Evolutionary conservation across 1,140 invertebrate genomes (phyloP).

Genomic region (Eufriesea mexicana): DNA sequence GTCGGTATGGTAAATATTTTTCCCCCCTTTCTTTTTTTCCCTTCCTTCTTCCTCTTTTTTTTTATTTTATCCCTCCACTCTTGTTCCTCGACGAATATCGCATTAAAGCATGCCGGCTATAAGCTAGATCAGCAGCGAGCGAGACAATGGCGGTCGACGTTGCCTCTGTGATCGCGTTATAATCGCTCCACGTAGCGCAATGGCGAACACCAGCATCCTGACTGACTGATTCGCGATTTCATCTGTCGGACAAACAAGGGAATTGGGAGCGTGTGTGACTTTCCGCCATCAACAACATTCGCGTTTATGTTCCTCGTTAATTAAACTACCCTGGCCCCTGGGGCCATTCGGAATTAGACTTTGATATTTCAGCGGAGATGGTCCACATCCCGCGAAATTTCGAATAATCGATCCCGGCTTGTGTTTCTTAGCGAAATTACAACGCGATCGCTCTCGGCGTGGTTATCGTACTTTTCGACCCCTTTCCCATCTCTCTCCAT

Average conservation of each 20-base stretch:
- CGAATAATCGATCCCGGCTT: not conserved
- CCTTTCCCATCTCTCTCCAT: not conserved
- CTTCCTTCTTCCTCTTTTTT: too few species aligned
- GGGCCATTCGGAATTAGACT: not conserved
- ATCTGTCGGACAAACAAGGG: not conserved
- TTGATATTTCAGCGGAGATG: not conserved
- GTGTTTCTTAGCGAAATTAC: not conserved
- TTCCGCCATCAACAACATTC: not conserved
- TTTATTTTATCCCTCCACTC: not conserved
- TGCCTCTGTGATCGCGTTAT: not conserved
- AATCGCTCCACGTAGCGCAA: not conserved
- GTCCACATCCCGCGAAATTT: not conserved
- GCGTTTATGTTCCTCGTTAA: slow-evolving; percentile 8
- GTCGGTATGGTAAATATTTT: not conserved
- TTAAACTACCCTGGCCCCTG: slow-evolving; percentile 4
- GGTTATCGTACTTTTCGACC: not conserved
- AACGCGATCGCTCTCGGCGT: not conserved
- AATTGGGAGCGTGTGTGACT: not conserved
- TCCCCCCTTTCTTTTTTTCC: too few species aligned
- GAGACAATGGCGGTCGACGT: not conserved
- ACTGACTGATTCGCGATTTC: slow-evolving; percentile 9
- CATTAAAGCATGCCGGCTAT: not conserved
- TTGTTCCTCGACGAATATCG: not conserved
- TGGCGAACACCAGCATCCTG: not conserved
- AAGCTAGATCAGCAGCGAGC: too few species aligned